Conservation (phyloP, 2,888 invertebrate genomes). For the Orthonevra nobilis region DNA sequence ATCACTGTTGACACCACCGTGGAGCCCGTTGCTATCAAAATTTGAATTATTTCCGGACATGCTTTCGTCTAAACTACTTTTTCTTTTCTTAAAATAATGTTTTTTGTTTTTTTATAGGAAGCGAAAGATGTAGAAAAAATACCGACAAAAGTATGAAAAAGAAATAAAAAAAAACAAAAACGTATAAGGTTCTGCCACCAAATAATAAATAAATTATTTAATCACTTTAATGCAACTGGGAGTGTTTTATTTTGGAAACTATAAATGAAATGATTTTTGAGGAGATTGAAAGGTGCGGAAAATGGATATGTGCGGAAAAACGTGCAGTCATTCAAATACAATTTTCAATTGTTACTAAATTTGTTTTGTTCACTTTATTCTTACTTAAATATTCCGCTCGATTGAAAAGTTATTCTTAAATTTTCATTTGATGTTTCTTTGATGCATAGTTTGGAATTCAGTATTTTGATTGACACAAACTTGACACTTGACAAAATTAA, state of each 20-base stretch:
- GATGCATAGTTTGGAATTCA: too few relatives aligned
- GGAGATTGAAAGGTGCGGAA: too few relatives aligned
- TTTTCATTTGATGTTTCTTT: too few relatives aligned
- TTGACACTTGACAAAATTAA: too few relatives aligned
- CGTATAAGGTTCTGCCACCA: conserved; percentile 58
- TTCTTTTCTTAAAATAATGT: conserved; percentile 7
- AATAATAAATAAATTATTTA: conserved; percentile 31
- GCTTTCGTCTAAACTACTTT: conserved; percentile 62
- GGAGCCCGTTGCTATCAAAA: conserved; percentile 77
- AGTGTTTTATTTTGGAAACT: too few relatives aligned
- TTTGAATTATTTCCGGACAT: conserved; percentile 79
- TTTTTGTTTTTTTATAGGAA: conserved; percentile 37
- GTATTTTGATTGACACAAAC: too few relatives aligned
- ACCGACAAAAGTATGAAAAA: conserved; percentile 54
- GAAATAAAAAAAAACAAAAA: conserved; percentile 66
- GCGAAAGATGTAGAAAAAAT: conserved; percentile 60
- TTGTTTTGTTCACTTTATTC: conserved; percentile 36
- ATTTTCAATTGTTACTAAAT: too few relatives aligned
- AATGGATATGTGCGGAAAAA: conserved; percentile 6
- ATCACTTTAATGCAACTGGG: conserved; percentile 2
- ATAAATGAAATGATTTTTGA: too few relatives aligned
- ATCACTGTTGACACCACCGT: conserved; percentile 71
- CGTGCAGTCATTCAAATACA: background rate
- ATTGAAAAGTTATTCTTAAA: too few relatives aligned
- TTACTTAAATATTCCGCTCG: conserved; percentile 6